Evolutionary conservation across 2,888 invertebrate species (phyloP).

Genomic region (Fissipunctia ypsillon): DNA sequence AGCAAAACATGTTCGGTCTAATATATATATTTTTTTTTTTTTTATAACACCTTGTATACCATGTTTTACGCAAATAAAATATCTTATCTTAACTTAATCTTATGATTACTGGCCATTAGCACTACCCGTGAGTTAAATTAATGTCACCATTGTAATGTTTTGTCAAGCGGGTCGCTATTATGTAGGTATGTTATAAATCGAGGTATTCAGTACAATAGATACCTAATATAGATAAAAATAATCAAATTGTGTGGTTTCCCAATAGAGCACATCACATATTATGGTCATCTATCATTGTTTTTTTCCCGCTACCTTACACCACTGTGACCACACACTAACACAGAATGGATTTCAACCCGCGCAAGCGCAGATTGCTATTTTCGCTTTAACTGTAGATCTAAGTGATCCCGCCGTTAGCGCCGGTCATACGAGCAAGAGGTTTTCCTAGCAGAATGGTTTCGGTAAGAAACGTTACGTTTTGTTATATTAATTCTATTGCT

Average conservation of each 20-base stretch:
- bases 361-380: conserved; percentile 71
- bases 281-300: not conserved
- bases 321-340: conserved; percentile 58
- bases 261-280: conserved; percentile 9
- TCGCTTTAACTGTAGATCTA: conserved; percentile 72
- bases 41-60: too few species aligned
- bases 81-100: too few species aligned
- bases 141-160: too few species aligned
- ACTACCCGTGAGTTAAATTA: too few species aligned
- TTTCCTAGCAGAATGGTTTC: conserved; percentile 57
- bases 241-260: conserved; percentile 9
- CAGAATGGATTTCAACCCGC: conserved; percentile 74
- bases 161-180: too few species aligned
- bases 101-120: too few species aligned
- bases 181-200: not conserved
- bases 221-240: not conserved
- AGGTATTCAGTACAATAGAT: not conserved
- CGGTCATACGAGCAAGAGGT: conserved; percentile 51
- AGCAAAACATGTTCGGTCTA: too few species aligned
- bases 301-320: conserved; percentile 33
- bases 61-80: too few species aligned
- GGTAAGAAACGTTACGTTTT: conserved; percentile 16
- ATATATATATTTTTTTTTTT: too few species aligned
- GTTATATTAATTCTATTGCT: conserved; percentile 14
- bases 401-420: conserved; percentile 55